Base-by-base conservation (phyloP, 2,888 invertebrate species). In the Idaea dimidiata region DNA sequence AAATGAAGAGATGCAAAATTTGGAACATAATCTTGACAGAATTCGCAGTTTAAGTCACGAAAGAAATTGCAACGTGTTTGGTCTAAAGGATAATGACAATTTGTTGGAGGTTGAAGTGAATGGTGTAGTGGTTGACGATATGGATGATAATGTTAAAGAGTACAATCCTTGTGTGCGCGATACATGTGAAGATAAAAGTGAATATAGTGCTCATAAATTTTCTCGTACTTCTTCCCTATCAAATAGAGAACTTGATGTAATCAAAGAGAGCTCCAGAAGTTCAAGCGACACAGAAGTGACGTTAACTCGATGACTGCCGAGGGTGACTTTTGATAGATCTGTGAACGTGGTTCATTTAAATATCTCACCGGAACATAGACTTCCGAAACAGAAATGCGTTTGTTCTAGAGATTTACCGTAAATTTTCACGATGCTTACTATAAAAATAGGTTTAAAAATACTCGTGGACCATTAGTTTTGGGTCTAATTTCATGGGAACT, bases 221-320 rank as follows among this genome's bases (percentile, higher is more conserved):
- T 93, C 92, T 57, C 86, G 91, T 70, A 86, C 84, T 71, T 93
- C 93, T 5, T 92, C 93, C 58, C 71, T 92, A 61, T 92, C 93
- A 59, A 92, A 92, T 72, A 86, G 93, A 72, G 93, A 93, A 78
- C 84, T 93, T 56, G 93, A 93, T 67, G 91, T 93, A 57, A 93
- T 93, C 59, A 93, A 91, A 79, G 93, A 93, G 75, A 93, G 93
- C 76, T 93, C 93, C 14, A 84, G 92, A 72, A 93, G 93, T 75
- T 93, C 93, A 14, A 93, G 93, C 86, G 93, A 93, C 71, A 92
- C 91, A 66, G 93, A 93, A 86, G 89, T 91, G 82, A 91, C 92
- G 58, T 86, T 93, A 68, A 91, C 91, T 55, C 91, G 92, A 92
- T 93, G 91, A 93, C 86, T 91, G 80, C 89, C 89, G 83, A 83